Percentiles rank a stretch among this genome's conserved stretches.
Evolutionary conservation across 1,140 invertebrate species (phyloP).

Genomic region (Wiebesia pumilae): DNA sequence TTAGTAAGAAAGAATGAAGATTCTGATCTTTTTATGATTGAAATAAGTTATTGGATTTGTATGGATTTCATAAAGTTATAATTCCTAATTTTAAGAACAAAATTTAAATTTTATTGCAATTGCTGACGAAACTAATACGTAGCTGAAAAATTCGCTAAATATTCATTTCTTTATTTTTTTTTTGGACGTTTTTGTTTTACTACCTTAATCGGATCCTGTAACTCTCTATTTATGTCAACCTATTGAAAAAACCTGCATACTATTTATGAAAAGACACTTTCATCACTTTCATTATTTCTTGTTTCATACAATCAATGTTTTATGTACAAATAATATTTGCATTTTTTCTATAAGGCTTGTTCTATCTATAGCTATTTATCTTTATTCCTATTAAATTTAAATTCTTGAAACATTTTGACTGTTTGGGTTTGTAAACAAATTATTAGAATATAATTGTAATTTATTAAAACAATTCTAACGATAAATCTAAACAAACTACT

Average conservation of each 20-base stretch:
- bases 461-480: background rate
- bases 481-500: background rate
- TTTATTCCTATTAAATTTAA: background rate
- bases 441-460: background rate
- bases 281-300: conserved; percentile 14
- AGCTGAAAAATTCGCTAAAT: too few relatives aligned
- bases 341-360: background rate
- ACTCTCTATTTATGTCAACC: background rate
- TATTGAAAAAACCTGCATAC: background rate
- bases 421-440: background rate
- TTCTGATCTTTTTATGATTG: too few relatives aligned
- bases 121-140: too few relatives aligned
- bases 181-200: background rate
- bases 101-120: too few relatives aligned
- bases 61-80: too few relatives aligned
- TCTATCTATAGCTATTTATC: background rate
- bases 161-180: background rate
- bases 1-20: too few relatives aligned
- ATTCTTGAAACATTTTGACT: background rate
- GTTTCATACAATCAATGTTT: background rate
- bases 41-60: too few relatives aligned
- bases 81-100: too few relatives aligned
- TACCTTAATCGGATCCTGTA: background rate
- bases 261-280: background rate
- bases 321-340: background rate